A percentile compares a stretch with the other conserved stretches of the same genome.
Conservation (phyloP, 2,888 invertebrate species). For the Petrolisthes manimaculis region DNA sequence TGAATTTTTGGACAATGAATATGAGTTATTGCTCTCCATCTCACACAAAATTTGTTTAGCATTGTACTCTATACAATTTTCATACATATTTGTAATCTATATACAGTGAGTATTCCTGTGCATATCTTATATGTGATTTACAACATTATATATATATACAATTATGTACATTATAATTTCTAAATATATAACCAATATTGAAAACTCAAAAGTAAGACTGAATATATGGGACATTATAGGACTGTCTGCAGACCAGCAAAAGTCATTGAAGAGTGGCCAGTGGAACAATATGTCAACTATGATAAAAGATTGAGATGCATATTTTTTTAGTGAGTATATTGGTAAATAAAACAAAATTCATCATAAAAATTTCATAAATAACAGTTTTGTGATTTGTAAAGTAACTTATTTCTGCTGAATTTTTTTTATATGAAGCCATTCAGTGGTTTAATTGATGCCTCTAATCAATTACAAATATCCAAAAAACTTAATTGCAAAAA, state of each 20-base stretch:
- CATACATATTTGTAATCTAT: constrained; percentile 13
- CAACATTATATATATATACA: constrained; percentile 35
- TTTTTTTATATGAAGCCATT: too few species aligned
- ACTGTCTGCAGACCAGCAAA: not conserved
- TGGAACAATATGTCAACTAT: not conserved
- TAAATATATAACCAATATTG: not conserved
- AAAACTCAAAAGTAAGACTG: not conserved
- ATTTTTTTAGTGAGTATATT: too few species aligned
- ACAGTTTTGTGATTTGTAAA: too few species aligned
- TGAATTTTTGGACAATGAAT: too few species aligned
- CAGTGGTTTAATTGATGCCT: too few species aligned
- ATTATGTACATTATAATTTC: constrained; percentile 18
- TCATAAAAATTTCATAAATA: too few species aligned
- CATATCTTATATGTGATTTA: constrained; percentile 33
- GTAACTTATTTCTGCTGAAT: too few species aligned
- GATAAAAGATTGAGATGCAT: too few species aligned
- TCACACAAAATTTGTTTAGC: not conserved
- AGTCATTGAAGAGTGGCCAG: not conserved
- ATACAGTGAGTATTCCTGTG: constrained; percentile 37
- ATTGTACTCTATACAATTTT: not conserved
- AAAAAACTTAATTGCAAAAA: not conserved
- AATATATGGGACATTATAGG: not conserved
- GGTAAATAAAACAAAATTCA: too few species aligned
- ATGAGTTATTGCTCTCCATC: not conserved
- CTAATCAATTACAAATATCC: too few species aligned